Percentiles rank a stretch among this genome's conserved stretches.
Conservation (phyloP, 92 coral and sea anemone genomes). For the Siderastrea siderea region DNA sequence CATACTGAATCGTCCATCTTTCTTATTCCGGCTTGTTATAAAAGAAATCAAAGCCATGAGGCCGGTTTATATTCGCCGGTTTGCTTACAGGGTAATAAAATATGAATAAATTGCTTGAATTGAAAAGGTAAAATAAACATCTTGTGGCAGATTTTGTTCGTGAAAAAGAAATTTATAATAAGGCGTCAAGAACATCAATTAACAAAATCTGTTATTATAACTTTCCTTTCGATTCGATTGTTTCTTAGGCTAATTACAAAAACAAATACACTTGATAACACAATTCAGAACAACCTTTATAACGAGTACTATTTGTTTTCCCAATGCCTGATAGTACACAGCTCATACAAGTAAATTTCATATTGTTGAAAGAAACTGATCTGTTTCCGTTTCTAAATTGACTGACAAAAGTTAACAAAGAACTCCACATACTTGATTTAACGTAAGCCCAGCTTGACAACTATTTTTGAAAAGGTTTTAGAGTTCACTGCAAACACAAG, state of each 20-base stretch:
- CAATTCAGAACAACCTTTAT: no score
- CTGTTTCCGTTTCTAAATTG: not conserved
- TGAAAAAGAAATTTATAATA: not conserved
- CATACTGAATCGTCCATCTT: no score
- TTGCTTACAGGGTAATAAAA: no score
- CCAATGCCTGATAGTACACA: not conserved
- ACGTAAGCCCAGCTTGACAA: no score
- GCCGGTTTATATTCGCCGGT: no score
- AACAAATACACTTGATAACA: not conserved
- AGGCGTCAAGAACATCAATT: not conserved
- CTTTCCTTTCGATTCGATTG: not conserved
- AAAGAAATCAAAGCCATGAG: no score
- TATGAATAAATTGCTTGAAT: no score
- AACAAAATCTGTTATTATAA: not conserved
- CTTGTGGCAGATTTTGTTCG: not conserved
- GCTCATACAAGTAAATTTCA: no score
- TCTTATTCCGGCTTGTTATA: no score
- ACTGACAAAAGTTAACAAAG: no score
- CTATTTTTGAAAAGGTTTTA: not conserved
- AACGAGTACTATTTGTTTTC: slow-evolving; percentile 8
- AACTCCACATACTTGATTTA: no score
- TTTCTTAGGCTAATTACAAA: not conserved
- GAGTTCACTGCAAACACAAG: not conserved
- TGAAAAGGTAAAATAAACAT: no score
- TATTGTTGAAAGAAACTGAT: not conserved